Conservation (phyloP, 2,113 vertebrate genomes). For the Nothobranchius kuhntae region DNA sequence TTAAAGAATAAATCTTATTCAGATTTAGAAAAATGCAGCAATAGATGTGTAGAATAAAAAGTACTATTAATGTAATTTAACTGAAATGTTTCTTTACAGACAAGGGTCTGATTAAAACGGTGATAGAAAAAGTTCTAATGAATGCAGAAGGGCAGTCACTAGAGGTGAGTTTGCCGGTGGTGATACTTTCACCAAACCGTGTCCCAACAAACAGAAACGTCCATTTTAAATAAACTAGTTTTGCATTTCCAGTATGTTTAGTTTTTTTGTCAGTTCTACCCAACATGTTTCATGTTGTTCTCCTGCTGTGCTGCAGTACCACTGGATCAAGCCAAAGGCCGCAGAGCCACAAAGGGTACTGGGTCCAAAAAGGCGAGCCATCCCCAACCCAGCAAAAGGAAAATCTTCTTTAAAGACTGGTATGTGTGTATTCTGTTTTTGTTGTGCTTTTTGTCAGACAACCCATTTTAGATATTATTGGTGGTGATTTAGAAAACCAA, state of each 20-base stretch:
- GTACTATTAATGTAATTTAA: too few species aligned
- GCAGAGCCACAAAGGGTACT: conserved; percentile 78
- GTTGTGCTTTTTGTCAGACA: background rate
- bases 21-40: too few species aligned
- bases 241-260: background rate
- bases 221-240: background rate
- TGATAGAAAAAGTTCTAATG: too few species aligned
- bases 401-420: conserved; percentile 86
- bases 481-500: too few species aligned
- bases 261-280: background rate
- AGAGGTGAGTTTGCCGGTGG: conserved; percentile 77
- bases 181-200: background rate
- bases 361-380: conserved; percentile 77
- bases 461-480: background rate
- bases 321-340: conserved; percentile 85
- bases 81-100: too few species aligned
- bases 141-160: conserved; percentile 78
- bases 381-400: conserved; percentile 79
- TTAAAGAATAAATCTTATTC: too few species aligned
- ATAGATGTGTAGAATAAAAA: too few species aligned
- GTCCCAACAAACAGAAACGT: background rate
- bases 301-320: conserved; percentile 77
- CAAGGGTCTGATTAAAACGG: too few species aligned
- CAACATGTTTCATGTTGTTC: background rate
- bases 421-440: conserved; percentile 49